Base-by-base conservation (phyloP, 2,797 vertebrate genomes). In the Syncerus caffer region DNA sequence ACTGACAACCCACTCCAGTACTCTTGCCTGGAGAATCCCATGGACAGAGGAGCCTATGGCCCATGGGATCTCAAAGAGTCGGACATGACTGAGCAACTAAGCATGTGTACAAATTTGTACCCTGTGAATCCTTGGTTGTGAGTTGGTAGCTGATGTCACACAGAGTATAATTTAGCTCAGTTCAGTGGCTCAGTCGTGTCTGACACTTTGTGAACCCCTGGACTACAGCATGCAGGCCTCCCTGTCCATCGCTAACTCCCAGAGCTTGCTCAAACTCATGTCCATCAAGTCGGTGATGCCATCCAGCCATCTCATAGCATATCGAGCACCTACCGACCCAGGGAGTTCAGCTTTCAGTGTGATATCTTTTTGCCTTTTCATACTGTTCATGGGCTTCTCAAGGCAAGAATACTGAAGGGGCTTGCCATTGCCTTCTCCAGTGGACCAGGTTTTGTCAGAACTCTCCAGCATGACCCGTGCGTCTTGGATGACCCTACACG, bases 311-410 rank as follows among this genome's bases (percentile, higher is more conserved):
- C 60, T 64, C 60, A 8, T 64, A 64, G 29, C 60, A 8, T 16
- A 17, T n/a, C 6, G 64, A 19, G n/a, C n/a, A 38, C 64, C 64
- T 71, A 6, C n/a, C 0, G 1, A 71, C 10, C 64, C 1, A 1
- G n/a, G 64, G 10, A 71, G 4, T 23, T 71, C 64, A 38, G 19
- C 64, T 71, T 38, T 71, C 64, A 71, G 4, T 21, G 64, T 67
- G n/a, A 34, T 21, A 21, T 21, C 9, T 34, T 21, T 64, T 1
- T 64, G 62, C 31, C 62, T 67, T 34, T 71, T 71, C 1, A 21
- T 12, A 71, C 64, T 38, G 64, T 21, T 71, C n/a, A 21, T 38
- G 17, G 64, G 9, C 64, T 38, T 71, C n/a, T 71, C 64, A 71
- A 71, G 64, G 34, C 19, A 38, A 71, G 34, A 38, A 38, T 23